A percentile compares a stretch with the other conserved stretches of the same genome.
Conservation (phyloP, 1,140 invertebrate genomes). For the Vanessa tameamea region DNA sequence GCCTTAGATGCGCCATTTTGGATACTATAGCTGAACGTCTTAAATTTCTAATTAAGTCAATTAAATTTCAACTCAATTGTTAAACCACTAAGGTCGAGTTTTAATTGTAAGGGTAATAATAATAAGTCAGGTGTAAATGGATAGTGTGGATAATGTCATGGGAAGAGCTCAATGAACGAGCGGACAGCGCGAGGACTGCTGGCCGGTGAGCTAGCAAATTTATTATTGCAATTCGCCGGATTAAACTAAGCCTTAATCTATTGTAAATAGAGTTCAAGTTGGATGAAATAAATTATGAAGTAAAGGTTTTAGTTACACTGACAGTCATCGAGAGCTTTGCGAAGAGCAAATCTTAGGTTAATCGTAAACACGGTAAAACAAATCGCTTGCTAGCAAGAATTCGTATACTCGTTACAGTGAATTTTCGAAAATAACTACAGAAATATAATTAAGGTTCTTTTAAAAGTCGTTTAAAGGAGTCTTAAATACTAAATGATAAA, state of each 20-base stretch:
- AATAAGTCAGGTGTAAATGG: constrained; percentile 53
- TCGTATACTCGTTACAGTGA: constrained; percentile 20
- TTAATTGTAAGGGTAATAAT: constrained; percentile 26
- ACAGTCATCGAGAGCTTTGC: constrained; percentile 39
- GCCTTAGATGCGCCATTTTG: constrained; percentile 76
- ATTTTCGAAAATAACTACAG: constrained; percentile 5
- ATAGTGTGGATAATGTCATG: constrained; percentile 75
- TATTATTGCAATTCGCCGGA: constrained; percentile 23
- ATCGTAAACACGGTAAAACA: constrained; percentile 35
- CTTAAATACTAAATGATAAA: no score
- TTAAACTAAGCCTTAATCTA: constrained; percentile 23
- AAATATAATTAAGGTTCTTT: neutral
- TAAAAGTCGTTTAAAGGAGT: neutral
- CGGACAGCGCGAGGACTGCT: constrained; percentile 74
- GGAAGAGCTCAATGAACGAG: constrained; percentile 78
- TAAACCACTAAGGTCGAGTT: constrained; percentile 21
- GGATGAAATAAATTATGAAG: neutral
- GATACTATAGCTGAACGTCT: constrained; percentile 39
- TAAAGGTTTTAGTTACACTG: constrained; percentile 33
- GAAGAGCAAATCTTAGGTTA: constrained; percentile 37
- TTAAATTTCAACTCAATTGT: constrained; percentile 30
- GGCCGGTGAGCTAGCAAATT: constrained; percentile 60
- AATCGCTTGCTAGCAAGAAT: constrained; percentile 29
- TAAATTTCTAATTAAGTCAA: constrained; percentile 24
- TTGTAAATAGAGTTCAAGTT: constrained; percentile 18